These are phyloP conservation scores for Amphibalanus amphitrite DNA, from an alignment of 1,140 invertebrate genomes.

Conservation along the genomic window DNA sequence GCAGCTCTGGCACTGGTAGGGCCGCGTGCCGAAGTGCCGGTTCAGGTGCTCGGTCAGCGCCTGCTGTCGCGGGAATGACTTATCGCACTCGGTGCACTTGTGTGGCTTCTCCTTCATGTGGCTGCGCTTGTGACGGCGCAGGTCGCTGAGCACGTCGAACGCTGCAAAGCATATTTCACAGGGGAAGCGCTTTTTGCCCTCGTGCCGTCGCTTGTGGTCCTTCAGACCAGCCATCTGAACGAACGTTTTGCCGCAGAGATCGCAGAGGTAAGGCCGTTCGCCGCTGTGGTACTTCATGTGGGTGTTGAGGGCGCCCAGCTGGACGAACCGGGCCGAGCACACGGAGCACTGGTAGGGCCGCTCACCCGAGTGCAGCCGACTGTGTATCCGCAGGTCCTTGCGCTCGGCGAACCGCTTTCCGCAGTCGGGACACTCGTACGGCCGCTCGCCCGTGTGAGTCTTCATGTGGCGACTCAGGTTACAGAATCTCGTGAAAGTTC, in stretches of 20 bases:
- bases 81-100: constrained; percentile 6
- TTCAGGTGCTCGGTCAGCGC: too few species aligned
- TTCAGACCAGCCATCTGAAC: constrained; percentile 22
- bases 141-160: constrained; percentile 6
- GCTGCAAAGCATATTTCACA: constrained; percentile 17
- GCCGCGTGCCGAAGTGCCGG: too few species aligned
- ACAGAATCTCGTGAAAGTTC: too few species aligned
- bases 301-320: constrained; percentile 8
- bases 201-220: constrained; percentile 21
- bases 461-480: background rate
- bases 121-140: background rate
- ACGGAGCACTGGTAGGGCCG: constrained; percentile 74
- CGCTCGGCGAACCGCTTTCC: constrained; percentile 9
- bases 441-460: too few species aligned
- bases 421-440: too few species aligned
- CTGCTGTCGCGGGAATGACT: background rate
- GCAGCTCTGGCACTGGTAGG: too few species aligned
- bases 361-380: constrained; percentile 94
- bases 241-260: constrained; percentile 20
- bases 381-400: constrained; percentile 33
- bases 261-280: constrained; percentile 21
- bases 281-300: constrained; percentile 19
- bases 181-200: constrained; percentile 19
- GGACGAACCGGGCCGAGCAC: constrained; percentile 3
- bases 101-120: constrained; percentile 9